Percentiles rank a stretch among this genome's conserved stretches.
Conservation (phyloP, 2,888 invertebrate species). For the Lasioglossum calceatum region DNA sequence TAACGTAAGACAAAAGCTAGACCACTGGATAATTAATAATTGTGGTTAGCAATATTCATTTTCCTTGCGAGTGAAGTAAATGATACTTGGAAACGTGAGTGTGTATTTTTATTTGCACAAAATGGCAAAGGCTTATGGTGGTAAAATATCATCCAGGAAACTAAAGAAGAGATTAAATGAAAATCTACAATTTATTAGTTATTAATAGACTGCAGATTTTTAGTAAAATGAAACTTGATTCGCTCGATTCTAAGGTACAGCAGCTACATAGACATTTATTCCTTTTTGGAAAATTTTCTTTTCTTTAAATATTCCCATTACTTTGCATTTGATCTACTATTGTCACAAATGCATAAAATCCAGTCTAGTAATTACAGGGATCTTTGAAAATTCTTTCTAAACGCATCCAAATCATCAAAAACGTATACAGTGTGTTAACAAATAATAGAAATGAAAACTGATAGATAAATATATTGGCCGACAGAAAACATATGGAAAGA, state of each 20-base stretch:
- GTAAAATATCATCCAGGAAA: not conserved
- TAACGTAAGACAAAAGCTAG: not conserved
- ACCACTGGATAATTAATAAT: not conserved
- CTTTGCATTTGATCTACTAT: not conserved
- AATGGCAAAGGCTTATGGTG: not conserved
- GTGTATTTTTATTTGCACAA: too few relatives aligned
- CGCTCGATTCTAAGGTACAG: too few relatives aligned
- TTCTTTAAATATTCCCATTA: not conserved
- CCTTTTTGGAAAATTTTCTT: too few relatives aligned
- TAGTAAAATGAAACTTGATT: too few relatives aligned
- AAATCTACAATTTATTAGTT: not conserved
- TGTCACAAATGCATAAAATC: not conserved
- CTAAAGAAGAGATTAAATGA: not conserved
- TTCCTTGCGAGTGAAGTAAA: not conserved
- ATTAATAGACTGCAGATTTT: not conserved
- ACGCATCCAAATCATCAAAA: not conserved
- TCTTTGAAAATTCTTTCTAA: not conserved
- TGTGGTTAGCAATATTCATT: not conserved
- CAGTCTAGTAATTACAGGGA: not conserved
- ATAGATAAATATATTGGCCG: not conserved
- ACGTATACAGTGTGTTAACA: not conserved
- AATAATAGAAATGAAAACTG: not conserved
- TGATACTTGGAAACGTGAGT: too few relatives aligned
- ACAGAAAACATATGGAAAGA: not conserved
- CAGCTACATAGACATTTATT: too few relatives aligned